A percentile compares a stretch with the other conserved stretches of the same genome.
These are phyloP conservation scores for Drosophila vallismaia DNA, from an alignment of 2,888 invertebrate genomes.

Conservation along the genomic window DNA sequence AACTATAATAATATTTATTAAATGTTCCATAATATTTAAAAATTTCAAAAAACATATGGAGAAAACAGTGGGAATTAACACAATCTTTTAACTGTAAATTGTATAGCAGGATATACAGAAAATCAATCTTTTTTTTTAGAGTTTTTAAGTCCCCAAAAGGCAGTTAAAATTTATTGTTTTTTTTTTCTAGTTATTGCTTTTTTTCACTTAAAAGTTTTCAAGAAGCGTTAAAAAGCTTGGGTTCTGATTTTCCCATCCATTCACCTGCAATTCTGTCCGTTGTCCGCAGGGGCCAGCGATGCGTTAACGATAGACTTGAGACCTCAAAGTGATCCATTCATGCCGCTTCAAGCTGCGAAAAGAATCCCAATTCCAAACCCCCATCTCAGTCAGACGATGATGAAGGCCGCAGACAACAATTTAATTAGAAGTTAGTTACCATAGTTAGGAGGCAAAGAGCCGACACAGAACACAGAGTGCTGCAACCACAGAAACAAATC, in stretches of 20 bases:
- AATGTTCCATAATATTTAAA: conserved; percentile 19
- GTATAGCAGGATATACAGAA: background rate
- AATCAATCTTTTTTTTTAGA: no score
- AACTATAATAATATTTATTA: conserved; percentile 41
- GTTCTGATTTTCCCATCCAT: conserved; percentile 5
- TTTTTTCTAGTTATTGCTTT: background rate
- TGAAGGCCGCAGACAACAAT: conserved; percentile 54
- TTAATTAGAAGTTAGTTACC: conserved; percentile 47
- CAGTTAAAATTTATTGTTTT: background rate
- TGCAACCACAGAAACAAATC: conserved; percentile 36
- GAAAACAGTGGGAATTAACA: background rate
- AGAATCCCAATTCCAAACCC: conserved; percentile 20
- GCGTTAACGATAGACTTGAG: conserved; percentile 38
- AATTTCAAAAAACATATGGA: conserved; percentile 11
- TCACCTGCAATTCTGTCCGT: conserved; percentile 11
- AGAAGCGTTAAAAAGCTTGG: no score
- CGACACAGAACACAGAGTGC: conserved; percentile 1
- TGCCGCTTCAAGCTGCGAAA: conserved; percentile 4
- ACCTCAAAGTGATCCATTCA: conserved; percentile 43
- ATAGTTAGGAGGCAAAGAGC: conserved; percentile 14
- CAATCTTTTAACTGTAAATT: background rate
- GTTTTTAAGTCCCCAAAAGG: no score
- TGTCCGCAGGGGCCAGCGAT: conserved; percentile 13
- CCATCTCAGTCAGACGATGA: conserved; percentile 24
- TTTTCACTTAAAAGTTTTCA: no score